Base-by-base conservation (phyloP, 2,113 vertebrate genomes). In the Phalacrocorax aristotelis region DNA sequence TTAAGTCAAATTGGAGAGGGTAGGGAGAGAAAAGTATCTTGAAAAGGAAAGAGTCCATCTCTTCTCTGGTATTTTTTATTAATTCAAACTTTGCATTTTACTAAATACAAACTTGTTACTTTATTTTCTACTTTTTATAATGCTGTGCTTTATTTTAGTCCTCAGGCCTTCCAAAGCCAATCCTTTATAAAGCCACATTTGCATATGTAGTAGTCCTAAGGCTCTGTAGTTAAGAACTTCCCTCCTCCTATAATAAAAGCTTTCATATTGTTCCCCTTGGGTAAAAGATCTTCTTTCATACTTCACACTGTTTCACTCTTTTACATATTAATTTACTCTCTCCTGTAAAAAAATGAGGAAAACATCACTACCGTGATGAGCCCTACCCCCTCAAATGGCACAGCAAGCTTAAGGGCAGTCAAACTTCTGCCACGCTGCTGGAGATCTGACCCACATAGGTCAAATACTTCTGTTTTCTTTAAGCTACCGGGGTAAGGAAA, bases 121-220 rank as follows among this genome's bases (percentile, higher is more conserved):
- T 55, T 71, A 79, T 89, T 92, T 89, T 60, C 48, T 78, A 27
- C 7, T 84, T 93, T 71, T 80, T 74, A 74, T 79, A 93, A 69
- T 22, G 15, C 9, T 4, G 3, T 25, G 54, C 40, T 87, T 87
- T 80, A 85, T 83, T 93, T 91, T 51, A 94, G 81, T 62, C 46
- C 34, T 32, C 54, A 74, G 38, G 90, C 57, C 68, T 85, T 69
- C 71, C 68, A 36, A 84, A 91, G 52, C 57, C 81, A 89, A 72
- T 60, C 61, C 32, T 77, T 91, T 89, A 80, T 51, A 91, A 94
- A 95, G 83, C 46, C 51, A 20, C 54, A 95, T 97, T 96, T 96
- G 91, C 91, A 95, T 80, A 91, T 1, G 8, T 15, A 85, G 87
- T 26, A 86, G 40, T 70, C 55, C 26, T 74, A 82, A 85, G 36